A percentile compares a stretch with the other conserved stretches of the same genome.
phyloP scores from a whole-genome alignment of 2,888 invertebrate species.

The Diachrysia chrysitis region DNA sequence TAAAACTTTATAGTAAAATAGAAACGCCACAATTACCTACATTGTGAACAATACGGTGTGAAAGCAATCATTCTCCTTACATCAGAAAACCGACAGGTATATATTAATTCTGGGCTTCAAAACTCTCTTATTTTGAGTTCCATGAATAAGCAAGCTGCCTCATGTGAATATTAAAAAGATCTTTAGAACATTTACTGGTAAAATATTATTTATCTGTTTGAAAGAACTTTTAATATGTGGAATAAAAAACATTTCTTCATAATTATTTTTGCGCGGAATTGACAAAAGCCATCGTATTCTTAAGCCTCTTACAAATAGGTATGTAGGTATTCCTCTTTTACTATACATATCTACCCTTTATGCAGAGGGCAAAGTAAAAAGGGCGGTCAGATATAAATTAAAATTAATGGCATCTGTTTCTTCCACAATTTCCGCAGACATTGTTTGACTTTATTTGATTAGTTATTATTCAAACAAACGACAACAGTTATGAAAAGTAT shows the following conservation, averaged over 20 bases:
- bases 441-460: too few species aligned
- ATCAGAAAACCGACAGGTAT: slow-evolving; percentile 40
- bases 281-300: too few species aligned
- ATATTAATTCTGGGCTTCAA: slow-evolving; percentile 41
- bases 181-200: background rate
- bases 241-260: too few species aligned
- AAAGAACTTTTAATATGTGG: background rate
- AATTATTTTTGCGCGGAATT: too few species aligned
- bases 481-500: background rate
- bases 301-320: too few species aligned
- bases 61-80: slow-evolving; percentile 29
- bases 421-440: too few species aligned
- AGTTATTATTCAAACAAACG: background rate
- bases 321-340: too few species aligned
- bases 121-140: slow-evolving; percentile 25
- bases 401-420: too few species aligned
- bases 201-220: background rate
- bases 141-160: slow-evolving; percentile 32
- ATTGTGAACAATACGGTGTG: slow-evolving; percentile 29
- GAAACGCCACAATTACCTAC: background rate
- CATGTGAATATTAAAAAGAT: slow-evolving; percentile 19
- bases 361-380: too few species aligned
- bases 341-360: too few species aligned
- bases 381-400: too few species aligned
- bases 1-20: too few species aligned